These are phyloP conservation scores for Cossypha caffra DNA, from an alignment of 2,797 vertebrate species.

Conservation along the genomic window DNA sequence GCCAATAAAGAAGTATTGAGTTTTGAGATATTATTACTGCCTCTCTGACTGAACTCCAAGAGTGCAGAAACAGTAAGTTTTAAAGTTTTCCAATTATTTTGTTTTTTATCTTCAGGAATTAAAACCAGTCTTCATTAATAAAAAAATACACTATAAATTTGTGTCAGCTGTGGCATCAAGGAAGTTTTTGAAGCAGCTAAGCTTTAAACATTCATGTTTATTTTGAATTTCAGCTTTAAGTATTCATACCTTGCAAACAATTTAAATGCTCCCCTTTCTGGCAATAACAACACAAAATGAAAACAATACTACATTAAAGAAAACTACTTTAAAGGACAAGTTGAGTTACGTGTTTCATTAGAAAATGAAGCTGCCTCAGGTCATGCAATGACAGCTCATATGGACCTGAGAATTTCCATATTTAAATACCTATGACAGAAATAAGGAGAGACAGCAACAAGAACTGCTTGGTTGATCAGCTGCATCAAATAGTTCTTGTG, in stretches of 20 bases:
- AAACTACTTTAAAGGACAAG: not conserved
- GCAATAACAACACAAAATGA: not conserved
- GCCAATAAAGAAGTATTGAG: not conserved
- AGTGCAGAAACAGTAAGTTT: not conserved
- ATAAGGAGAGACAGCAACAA: not conserved
- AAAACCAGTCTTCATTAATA: not conserved
- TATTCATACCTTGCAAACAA: not conserved
- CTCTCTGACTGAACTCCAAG: not conserved
- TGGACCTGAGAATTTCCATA: not conserved
- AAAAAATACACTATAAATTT: not conserved
- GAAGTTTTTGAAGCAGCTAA: not conserved
- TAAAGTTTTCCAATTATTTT: not conserved
- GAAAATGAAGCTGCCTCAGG: not conserved
- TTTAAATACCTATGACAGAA: not conserved
- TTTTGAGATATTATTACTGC: not conserved
- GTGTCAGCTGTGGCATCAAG: not conserved
- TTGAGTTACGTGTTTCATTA: not conserved
- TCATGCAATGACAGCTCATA: not conserved
- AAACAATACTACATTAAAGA: not conserved
- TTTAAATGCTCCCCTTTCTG: not conserved
- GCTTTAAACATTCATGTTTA: not conserved
- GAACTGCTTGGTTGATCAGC: not conserved
- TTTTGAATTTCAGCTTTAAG: not conserved
- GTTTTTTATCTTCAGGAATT: not conserved
- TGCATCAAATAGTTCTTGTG: not conserved